Percentiles rank a stretch among this genome's conserved stretches.
These are phyloP conservation scores for Cephalopterus ornatus DNA, from an alignment of 2,113 vertebrate genomes.

Conservation along the genomic window DNA sequence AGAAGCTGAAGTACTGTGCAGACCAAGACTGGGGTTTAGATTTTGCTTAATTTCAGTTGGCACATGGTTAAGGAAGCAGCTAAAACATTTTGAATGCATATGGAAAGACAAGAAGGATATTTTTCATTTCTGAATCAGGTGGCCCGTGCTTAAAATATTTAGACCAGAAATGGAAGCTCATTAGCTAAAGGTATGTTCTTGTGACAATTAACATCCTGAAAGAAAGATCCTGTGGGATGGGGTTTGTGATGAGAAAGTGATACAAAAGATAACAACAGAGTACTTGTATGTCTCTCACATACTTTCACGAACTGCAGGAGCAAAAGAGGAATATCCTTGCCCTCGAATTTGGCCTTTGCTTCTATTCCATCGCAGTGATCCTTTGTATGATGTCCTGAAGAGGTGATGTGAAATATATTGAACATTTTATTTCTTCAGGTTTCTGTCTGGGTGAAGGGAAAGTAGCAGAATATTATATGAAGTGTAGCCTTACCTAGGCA, in stretches of 20 bases:
- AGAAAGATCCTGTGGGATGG: background rate
- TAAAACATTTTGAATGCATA: background rate
- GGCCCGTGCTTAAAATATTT: background rate
- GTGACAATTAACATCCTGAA: background rate
- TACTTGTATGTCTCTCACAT: background rate
- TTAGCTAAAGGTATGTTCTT: background rate
- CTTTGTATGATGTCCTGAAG: background rate
- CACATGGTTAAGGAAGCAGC: background rate
- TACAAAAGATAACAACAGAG: background rate
- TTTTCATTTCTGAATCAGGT: background rate
- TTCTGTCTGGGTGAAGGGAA: background rate
- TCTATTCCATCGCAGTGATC: background rate
- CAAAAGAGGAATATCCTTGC: background rate
- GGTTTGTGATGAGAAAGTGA: background rate
- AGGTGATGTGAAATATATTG: background rate
- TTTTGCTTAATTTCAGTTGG: background rate
- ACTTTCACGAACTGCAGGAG: background rate
- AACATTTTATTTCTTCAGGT: background rate
- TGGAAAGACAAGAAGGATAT: background rate
- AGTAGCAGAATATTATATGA: background rate
- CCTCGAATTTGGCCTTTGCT: background rate
- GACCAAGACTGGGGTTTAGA: background rate
- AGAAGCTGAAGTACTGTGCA: background rate
- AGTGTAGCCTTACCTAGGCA: background rate
- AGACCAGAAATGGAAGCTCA: background rate